Evolutionary conservation across 2,888 invertebrate species (phyloP).

Genomic region (Limnephilus rhombicus): DNA sequence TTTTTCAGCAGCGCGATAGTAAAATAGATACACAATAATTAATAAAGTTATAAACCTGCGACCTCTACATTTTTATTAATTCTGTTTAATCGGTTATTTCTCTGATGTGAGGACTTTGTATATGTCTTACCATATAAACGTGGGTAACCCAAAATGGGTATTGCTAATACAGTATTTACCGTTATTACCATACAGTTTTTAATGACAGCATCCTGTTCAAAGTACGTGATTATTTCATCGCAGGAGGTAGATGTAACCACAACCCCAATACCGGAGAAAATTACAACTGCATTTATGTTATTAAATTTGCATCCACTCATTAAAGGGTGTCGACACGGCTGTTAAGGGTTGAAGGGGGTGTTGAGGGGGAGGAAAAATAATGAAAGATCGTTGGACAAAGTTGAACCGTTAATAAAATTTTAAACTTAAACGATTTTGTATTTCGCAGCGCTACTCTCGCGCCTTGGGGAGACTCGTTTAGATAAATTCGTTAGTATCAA

Average conservation of each 20-base stretch:
- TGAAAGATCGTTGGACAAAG: background rate
- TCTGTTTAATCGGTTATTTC: no score
- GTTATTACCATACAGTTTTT: background rate
- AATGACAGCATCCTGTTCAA: background rate
- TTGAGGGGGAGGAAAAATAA: background rate
- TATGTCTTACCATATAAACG: no score
- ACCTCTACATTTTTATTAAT: no score
- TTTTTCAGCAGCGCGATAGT: no score
- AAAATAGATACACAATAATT: no score
- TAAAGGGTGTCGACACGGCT: constrained; percentile 29
- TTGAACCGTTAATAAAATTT: constrained; percentile 25
- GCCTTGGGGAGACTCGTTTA: background rate
- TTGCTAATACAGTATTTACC: no score
- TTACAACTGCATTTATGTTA: constrained; percentile 29
- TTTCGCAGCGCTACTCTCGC: background rate
- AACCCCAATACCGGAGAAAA: background rate
- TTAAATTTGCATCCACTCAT: constrained; percentile 45
- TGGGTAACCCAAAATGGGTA: no score
- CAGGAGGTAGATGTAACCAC: background rate
- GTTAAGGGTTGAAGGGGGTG: background rate
- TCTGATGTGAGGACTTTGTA: no score
- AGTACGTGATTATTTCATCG: background rate
- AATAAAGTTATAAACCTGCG: no score
- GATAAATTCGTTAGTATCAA: background rate
- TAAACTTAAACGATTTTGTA: constrained; percentile 30